Percentiles rank a stretch among this genome's conserved stretches.
Conservation (phyloP, 2,888 invertebrate genomes). For the Parnassius mnemosyne region DNA sequence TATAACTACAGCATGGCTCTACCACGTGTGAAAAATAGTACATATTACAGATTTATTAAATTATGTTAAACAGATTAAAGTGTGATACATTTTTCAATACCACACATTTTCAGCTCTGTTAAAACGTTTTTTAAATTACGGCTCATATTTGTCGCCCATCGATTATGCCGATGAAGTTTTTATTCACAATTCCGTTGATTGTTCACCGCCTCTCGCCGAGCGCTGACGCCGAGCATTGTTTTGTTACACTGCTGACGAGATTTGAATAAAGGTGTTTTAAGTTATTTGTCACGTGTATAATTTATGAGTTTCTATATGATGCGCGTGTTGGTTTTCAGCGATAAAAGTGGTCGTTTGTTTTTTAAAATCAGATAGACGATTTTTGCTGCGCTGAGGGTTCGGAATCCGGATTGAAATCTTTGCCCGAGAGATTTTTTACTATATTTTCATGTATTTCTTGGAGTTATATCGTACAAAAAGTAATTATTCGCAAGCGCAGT, state of each 20-base stretch:
- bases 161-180: background rate
- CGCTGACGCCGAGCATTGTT: slow-evolving; percentile 8
- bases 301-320: background rate
- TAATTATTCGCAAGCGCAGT: too few species aligned
- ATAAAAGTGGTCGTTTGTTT: too few species aligned
- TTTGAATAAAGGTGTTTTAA: slow-evolving; percentile 3
- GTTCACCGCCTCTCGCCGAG: slow-evolving; percentile 2
- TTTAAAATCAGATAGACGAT: too few species aligned
- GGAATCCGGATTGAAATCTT: too few species aligned
- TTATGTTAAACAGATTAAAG: background rate
- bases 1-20: too few species aligned
- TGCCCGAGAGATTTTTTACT: too few species aligned
- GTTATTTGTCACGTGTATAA: slow-evolving; percentile 4
- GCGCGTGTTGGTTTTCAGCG: too few species aligned
- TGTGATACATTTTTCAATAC: background rate
- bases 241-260: slow-evolving; percentile 1
- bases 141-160: background rate
- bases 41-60: too few species aligned
- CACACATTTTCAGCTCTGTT: background rate
- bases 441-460: too few species aligned
- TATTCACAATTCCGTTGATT: slow-evolving; percentile 5
- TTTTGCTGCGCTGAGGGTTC: too few species aligned
- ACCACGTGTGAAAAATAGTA: too few species aligned
- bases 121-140: background rate
- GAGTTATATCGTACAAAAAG: too few species aligned